phyloP scores from a whole-genome alignment of 2,797 vertebrate species.

The Pampus argenteus region DNA sequence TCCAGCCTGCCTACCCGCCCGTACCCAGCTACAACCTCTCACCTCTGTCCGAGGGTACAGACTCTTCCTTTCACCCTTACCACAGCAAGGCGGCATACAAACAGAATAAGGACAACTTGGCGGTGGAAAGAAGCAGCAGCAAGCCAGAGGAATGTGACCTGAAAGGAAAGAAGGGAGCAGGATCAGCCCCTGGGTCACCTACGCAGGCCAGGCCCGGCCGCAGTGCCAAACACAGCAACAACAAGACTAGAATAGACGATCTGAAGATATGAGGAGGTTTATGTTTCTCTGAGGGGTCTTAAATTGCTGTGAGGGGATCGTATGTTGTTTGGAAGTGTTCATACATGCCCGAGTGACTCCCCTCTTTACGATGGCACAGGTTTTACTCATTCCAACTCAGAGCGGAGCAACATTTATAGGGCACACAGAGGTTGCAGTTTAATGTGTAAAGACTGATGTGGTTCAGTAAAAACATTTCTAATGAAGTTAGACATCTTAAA shows the following conservation, averaged over 20 bases:
- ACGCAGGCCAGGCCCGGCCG: conserved; percentile 71
- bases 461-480: conserved; percentile 16
- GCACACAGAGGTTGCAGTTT: conserved; percentile 27
- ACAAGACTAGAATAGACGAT: conserved; percentile 86
- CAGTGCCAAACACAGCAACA: conserved; percentile 81
- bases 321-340: conserved; percentile 54
- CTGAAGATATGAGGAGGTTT: conserved; percentile 84
- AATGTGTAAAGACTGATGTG: conserved; percentile 24
- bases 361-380: conserved; percentile 42
- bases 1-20: conserved; percentile 69
- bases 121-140: conserved; percentile 83
- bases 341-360: conserved; percentile 32
- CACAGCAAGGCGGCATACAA: conserved; percentile 80
- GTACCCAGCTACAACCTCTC: conserved; percentile 78
- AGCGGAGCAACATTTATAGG: conserved; percentile 38
- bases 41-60: conserved; percentile 69
- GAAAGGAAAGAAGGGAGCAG: conserved; percentile 78
- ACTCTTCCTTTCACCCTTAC: conserved; percentile 77
- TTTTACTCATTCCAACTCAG: conserved; percentile 71
- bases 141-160: conserved; percentile 81
- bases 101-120: conserved; percentile 87
- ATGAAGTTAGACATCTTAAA: conserved; percentile 11
- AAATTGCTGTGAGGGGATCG: conserved; percentile 55
- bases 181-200: conserved; percentile 77
- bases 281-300: conserved; percentile 75